Evolutionary conservation across 1,140 invertebrate species (phyloP), one percentile per base, ranked within the genome.

Genomic region (Tetramorium parvispinum): DNA sequence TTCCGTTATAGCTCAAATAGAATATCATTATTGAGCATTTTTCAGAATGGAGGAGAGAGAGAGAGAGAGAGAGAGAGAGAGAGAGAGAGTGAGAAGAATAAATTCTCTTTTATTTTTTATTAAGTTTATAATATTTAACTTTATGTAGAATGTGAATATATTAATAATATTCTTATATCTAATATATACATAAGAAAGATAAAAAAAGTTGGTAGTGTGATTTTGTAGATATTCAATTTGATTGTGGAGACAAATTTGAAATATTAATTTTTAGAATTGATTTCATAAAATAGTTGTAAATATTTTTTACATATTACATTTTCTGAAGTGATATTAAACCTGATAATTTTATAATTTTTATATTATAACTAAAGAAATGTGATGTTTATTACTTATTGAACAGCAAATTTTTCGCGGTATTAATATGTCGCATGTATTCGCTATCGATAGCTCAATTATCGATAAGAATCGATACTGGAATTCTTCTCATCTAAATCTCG

Each of bases 401-500:
- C n/a, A 70, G 68, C 66, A 27, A 55, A 24, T 75, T 43, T 73
- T 73, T 82, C 21, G 16, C 51, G 32, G 2, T 6, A 43, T 55
- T 49, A 59, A 75, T 83, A n/a, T 46, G 68, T 83, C 68, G 53
- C 68, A 11, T 21, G 40, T 53, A 32, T 61, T 32, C n/a, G 43
- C 11, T 73, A 83, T 83, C 79, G 79, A 83, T 83, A 43, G 53
- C 68, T 83, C 68, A 59, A 75, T 83, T 83, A 83, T 75, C 68
- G 79, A 83, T 83, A 75, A 75, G 53, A 75, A 83, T 83, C 68
- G 8, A 13, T 13, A 13, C 24, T 75, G 66, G 68, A 83, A 83
- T 83, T 71, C 63, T 37, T 59, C 79, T 59, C 79, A 75, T 83
- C 24, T 75, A 21, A 83, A 51, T 24, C 21, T 53, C 68, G 77